A percentile compares a stretch with the other conserved stretches of the same genome.
These are phyloP conservation scores for Buphagus erythrorhynchus DNA, from an alignment of 2,797 vertebrate genomes.

Conservation along the genomic window DNA sequence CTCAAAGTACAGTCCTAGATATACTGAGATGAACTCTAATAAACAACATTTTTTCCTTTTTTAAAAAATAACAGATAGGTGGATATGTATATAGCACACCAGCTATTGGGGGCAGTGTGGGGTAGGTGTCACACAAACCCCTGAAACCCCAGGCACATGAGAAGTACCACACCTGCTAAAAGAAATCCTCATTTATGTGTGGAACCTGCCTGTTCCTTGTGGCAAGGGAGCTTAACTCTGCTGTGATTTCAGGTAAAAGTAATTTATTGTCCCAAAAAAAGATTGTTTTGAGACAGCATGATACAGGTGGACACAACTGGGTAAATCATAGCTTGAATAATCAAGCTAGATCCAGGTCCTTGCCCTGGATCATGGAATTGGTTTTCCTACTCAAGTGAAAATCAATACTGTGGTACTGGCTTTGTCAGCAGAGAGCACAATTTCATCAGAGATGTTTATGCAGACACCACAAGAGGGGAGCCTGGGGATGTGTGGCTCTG, in stretches of 20 bases:
- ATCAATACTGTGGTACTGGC: accelerated
- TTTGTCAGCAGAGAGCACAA: not conserved
- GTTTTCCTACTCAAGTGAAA: not conserved
- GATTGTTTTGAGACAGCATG: not conserved
- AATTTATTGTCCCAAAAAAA: not conserved
- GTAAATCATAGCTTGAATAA: not conserved
- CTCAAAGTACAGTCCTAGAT: not conserved
- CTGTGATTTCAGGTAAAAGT: not conserved
- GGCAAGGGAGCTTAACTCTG: not conserved
- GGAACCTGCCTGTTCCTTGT: not conserved
- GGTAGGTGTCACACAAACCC: not conserved
- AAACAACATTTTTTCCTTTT: not conserved
- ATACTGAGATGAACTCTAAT: not conserved
- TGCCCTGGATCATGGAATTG: not conserved
- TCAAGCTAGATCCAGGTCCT: not conserved
- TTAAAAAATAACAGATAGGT: not conserved
- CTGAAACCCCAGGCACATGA: not conserved
- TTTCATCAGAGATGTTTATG: not conserved
- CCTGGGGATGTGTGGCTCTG: not conserved
- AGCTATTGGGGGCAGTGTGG: accelerated
- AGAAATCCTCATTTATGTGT: not conserved
- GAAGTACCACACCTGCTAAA: not conserved
- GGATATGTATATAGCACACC: not conserved
- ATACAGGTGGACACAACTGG: not conserved
- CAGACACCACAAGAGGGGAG: not conserved